Evolutionary conservation across 2,888 invertebrate species (phyloP), one percentile per base, ranked within the genome.

Genomic region (Polietes domitor): DNA sequence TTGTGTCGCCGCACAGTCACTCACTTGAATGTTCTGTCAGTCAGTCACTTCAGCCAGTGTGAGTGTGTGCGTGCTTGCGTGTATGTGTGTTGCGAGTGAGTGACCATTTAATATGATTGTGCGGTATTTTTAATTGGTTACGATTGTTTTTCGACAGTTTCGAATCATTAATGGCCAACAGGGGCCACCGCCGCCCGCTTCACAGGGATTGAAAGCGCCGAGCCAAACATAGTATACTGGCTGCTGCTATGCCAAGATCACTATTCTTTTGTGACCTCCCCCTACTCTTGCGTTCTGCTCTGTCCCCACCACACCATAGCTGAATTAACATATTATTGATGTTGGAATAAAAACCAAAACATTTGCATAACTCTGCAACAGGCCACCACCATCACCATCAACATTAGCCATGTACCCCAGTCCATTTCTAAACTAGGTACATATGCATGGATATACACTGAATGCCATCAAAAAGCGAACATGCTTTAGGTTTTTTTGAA

Each of bases 301-400:
- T n/a, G n/a, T n/a, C n/a, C n/a, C n/a, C n/a, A n/a, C n/a, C n/a
- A n/a, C n/a, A n/a, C n/a, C n/a, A n/a, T n/a, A n/a, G n/a, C 1
- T 7, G n/a, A 41, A 83, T 83, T 83, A 71, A 77, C 70, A 83
- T 83, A 77, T 71, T 80, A 77, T 84, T 75, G 75, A 77, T 80
- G 72, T 80, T 72, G 21, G 21, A 37, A 63, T 61, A 68, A 68
- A 63, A 76, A 50, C 32, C 24, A 68, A 17, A 17, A 65, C 76
- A 80, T 83, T 83, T 80, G 77, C 83, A 83, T 83, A 83, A 68
- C 68, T 68, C 43, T 41, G 68, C 24, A 68, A 68, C 43, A 32
- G 65, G 41, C 37, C 24, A 58, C 21, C 21, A 68, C 65, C 41
- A 37, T 1, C 61, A n/a, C 37, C 63, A 63, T 10, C 63, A 32